Evolutionary conservation across 2,113 vertebrate genomes (phyloP), one percentile per base, ranked within the genome.

Genomic region (Protobothrops mucrosquamatus): DNA sequence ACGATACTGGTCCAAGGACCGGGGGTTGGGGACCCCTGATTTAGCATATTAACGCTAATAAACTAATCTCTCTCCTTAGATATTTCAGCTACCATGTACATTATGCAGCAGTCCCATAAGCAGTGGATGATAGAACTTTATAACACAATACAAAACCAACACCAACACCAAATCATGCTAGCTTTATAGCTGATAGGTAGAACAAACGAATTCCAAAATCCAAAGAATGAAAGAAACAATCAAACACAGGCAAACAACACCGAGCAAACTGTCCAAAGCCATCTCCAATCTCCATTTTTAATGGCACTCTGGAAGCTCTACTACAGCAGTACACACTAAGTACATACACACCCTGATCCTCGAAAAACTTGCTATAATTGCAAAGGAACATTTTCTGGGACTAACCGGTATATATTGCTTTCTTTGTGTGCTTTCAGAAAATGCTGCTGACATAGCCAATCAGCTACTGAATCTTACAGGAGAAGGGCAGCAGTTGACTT

Each of bases 401-500:
- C 20, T 90, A 87, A 93, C 29, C 48, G 4, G 3, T 22, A 54
- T 93, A 34, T 92, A 93, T 94, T 59, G 15, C 96, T 94, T 85
- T 93, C 11, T n/a, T 0, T 29, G 24, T 89, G 20, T 56, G 6
- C 86, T 93, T 86, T 89, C 96, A 99, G 99, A 98, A 91, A 98
- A 98, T 56, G 98, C 98, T 9, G 98, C 98, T 14, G 98, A 98
- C n/a, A 98, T 98, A 3, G 99, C 99, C 4, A 98, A 97, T 93
- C 97, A 98, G 54, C 98, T 99, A 90, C 97, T 98, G 51, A 98
- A 97, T 95, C 97, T 98, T 94, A 98, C 98, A 89, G 96, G 97
- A 24, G 98, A 98, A 94, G 96, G 96, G 14, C 97, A 98, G 93
- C 97, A 97, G 81, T 97, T 99, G 94, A 98, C 98, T 43, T 96